Percentiles rank a stretch among this genome's conserved stretches.
Conservation (phyloP, 1,140 invertebrate species). For the Euwallacea similis region DNA sequence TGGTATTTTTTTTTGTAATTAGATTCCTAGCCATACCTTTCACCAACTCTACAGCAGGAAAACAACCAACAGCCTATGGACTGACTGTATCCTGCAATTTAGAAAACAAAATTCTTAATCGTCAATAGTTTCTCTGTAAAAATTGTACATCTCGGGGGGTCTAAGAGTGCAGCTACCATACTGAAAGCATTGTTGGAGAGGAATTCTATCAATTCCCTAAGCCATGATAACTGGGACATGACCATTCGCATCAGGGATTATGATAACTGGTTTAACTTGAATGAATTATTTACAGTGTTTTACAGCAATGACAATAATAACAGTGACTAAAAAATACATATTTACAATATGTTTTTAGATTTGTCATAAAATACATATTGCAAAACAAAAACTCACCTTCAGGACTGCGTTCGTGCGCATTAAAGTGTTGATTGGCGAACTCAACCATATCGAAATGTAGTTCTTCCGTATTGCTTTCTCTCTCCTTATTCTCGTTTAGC, state of each 20-base stretch:
- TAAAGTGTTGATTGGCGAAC: conserved; percentile 93
- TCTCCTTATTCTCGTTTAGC: conserved; percentile 62
- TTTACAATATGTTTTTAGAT: too few species aligned
- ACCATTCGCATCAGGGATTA: too few species aligned
- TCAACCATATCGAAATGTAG: conserved; percentile 83
- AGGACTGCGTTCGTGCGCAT: conserved; percentile 81
- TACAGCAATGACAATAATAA: too few species aligned
- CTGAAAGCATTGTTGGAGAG: conserved; percentile 5
- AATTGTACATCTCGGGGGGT: neutral
- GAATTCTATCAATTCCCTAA: too few species aligned
- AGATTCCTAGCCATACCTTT: conserved; percentile 1
- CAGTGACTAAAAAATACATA: too few species aligned
- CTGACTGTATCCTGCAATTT: neutral
- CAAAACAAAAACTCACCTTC: conserved; percentile 58
- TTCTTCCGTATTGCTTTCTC: conserved; percentile 59
- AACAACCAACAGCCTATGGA: neutral
- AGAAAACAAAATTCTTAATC: too few species aligned
- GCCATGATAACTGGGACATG: too few species aligned
- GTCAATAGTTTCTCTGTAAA: too few species aligned
- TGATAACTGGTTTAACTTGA: too few species aligned
- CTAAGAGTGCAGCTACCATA: conserved; percentile 5
- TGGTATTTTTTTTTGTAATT: too few species aligned
- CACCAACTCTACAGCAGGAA: conserved; percentile 1
- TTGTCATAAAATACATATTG: neutral
- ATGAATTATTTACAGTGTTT: too few species aligned